phyloP scores from a whole-genome alignment of 2,888 invertebrate genomes.

The Malthinus flaveolus region DNA sequence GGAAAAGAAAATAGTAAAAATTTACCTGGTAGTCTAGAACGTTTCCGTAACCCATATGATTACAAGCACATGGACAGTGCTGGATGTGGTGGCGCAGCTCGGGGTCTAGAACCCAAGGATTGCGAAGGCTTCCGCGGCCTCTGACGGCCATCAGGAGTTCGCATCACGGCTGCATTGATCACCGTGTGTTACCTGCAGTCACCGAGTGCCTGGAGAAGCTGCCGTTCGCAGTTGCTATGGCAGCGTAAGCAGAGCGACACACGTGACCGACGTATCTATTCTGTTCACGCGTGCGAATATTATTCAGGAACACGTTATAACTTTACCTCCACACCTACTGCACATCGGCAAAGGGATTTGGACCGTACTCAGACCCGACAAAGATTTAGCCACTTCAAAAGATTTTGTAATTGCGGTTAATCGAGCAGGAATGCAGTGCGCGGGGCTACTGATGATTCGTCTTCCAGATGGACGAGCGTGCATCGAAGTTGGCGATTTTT shows the following conservation, averaged over 20 bases:
- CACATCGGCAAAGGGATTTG: slow-evolving; percentile 35
- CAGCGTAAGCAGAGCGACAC: slow-evolving; percentile 50
- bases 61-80: slow-evolving; percentile 87
- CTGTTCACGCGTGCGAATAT: slow-evolving; percentile 41
- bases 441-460: slow-evolving; percentile 17
- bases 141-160: slow-evolving; percentile 53
- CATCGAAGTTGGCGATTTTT: slow-evolving; percentile 10
- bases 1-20: background rate
- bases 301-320: slow-evolving; percentile 38
- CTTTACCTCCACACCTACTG: slow-evolving; percentile 35
- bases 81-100: slow-evolving; percentile 88
- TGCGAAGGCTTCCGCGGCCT: slow-evolving; percentile 52
- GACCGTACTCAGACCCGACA: slow-evolving; percentile 10
- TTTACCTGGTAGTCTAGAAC: slow-evolving; percentile 86
- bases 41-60: slow-evolving; percentile 93
- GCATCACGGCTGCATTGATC: slow-evolving; percentile 52
- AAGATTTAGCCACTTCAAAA: slow-evolving; percentile 46
- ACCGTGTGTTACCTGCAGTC: slow-evolving; percentile 52
- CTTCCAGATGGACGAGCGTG: slow-evolving; percentile 25
- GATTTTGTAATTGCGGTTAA: slow-evolving; percentile 34
- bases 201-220: slow-evolving; percentile 52
- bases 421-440: slow-evolving; percentile 27
- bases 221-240: slow-evolving; percentile 46
- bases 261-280: slow-evolving; percentile 55
- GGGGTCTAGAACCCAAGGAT: slow-evolving; percentile 64